Evolutionary conservation across 2,113 vertebrate genomes (phyloP).

Genomic region (Pseudorectes ferrugineus): DNA sequence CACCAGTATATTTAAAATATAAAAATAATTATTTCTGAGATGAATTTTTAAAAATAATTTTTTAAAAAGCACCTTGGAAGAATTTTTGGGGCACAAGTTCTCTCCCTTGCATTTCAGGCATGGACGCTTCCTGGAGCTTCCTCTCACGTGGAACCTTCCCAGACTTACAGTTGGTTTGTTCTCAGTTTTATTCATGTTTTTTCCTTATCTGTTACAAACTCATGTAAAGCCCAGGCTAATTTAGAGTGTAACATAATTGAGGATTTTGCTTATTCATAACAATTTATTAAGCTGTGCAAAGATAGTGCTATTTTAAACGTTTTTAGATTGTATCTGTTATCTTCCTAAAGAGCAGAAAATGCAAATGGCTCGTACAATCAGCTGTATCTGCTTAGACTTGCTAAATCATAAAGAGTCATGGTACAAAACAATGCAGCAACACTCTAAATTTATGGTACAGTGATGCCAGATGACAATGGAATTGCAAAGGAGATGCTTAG

Average conservation of each 20-base stretch:
- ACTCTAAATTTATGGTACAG: neutral
- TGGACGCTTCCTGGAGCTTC: neutral
- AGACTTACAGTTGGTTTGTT: neutral
- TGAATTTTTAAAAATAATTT: neutral
- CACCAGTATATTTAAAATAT: neutral
- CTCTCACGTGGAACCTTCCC: neutral
- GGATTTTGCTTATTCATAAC: neutral
- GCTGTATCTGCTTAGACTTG: neutral
- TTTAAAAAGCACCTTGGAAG: neutral
- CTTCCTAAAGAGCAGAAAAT: neutral
- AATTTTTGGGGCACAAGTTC: neutral
- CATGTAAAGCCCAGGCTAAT: neutral
- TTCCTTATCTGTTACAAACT: neutral
- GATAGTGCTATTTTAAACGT: neutral
- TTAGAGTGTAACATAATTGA: neutral
- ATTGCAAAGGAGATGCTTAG: slow-evolving; percentile 20
- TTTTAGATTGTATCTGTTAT: neutral
- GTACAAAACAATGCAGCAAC: neutral
- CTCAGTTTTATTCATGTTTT: neutral
- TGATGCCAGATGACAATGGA: slow-evolving; percentile 18
- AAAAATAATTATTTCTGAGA: neutral
- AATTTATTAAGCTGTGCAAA: neutral
- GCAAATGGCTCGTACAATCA: neutral
- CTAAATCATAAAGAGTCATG: neutral
- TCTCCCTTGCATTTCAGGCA: neutral